Conservation (phyloP, 2,797 vertebrate species). For the Microhierax caerulescens region DNA sequence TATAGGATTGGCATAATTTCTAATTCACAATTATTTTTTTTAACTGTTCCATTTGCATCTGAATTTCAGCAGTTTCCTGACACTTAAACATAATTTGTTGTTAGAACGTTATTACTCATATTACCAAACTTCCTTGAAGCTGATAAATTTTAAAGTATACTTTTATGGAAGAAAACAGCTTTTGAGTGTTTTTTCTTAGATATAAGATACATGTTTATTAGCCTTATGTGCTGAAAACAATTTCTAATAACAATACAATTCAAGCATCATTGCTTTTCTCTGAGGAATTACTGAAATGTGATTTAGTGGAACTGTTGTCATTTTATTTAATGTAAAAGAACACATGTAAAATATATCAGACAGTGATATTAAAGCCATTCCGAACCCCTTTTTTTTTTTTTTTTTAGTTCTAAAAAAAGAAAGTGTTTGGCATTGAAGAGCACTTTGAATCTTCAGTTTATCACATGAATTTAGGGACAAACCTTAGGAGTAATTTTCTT, state of each 20-base stretch:
- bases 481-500: background rate
- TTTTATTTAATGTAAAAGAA: constrained; percentile 7
- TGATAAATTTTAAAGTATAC: background rate
- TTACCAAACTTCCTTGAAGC: background rate
- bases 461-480: background rate
- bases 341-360: background rate
- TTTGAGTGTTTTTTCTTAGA: background rate
- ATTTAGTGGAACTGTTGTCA: background rate
- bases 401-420: background rate
- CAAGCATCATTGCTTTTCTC: constrained; percentile 6
- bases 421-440: background rate
- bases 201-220: constrained; percentile 17
- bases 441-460: background rate
- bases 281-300: background rate
- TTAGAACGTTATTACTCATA: background rate
- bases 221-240: constrained; percentile 15
- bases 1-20: background rate
- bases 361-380: background rate
- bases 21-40: background rate
- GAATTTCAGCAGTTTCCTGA: background rate
- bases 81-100: background rate
- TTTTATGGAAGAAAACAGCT: background rate
- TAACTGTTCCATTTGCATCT: background rate
- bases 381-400: background rate
- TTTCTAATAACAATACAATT: constrained; percentile 17